phyloP scores from a whole-genome alignment of 1,140 invertebrate species.

The Arctopsyche grandis region DNA sequence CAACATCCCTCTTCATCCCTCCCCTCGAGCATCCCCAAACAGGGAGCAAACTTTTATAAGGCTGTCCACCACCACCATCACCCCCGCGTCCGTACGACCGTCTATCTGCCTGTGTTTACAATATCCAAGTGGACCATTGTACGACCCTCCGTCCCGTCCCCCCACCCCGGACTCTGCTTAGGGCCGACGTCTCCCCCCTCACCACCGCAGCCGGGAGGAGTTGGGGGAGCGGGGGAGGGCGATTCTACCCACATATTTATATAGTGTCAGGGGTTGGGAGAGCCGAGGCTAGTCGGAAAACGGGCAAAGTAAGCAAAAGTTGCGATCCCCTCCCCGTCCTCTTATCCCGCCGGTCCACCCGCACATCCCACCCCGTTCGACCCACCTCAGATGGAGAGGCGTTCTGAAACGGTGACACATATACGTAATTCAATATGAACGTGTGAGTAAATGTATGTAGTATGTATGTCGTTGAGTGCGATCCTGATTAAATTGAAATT shows the following conservation, averaged over 20 bases:
- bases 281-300: conserved; percentile 44
- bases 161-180: not conserved
- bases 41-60: conserved; percentile 44
- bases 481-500: not conserved
- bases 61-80: conserved; percentile 32
- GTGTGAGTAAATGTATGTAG: not conserved
- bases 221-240: not conserved
- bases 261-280: conserved; percentile 36
- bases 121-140: conserved; percentile 48
- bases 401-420: conserved; percentile 35
- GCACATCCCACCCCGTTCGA: not conserved
- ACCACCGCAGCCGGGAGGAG: not conserved
- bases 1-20: not conserved
- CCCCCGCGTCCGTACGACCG: conserved; percentile 5
- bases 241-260: conserved; percentile 41
- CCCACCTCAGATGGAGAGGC: conserved; percentile 17
- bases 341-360: not conserved
- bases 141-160: not conserved
- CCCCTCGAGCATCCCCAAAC: conserved; percentile 29
- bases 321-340: conserved; percentile 34
- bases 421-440: conserved; percentile 31
- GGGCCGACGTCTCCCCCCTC: too few relatives aligned
- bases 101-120: conserved; percentile 40
- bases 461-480: not conserved
- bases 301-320: conserved; percentile 55